A percentile compares a stretch with the other conserved stretches of the same genome.
Evolutionary conservation across 2,113 vertebrate genomes (phyloP).

Genomic region (Misgurnus mizolepis): DNA sequence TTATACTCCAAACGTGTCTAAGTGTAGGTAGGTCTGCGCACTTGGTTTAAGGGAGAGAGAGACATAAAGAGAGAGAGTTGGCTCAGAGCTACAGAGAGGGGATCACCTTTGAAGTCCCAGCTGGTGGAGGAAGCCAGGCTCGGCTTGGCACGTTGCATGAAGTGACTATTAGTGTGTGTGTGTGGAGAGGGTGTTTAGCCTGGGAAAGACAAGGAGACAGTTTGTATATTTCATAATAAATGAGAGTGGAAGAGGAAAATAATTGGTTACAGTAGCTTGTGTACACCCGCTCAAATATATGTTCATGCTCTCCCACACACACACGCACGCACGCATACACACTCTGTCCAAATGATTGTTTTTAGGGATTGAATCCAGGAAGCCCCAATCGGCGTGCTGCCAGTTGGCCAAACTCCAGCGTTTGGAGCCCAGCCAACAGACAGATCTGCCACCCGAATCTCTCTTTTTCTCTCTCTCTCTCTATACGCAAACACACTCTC

Average conservation of each 20-base stretch:
- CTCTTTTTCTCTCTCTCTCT: conserved; percentile 25
- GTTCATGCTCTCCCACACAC: conserved; percentile 38
- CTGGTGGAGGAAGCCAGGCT: conserved; percentile 54
- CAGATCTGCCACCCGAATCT: conserved; percentile 50
- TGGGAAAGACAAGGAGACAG: conserved; percentile 42
- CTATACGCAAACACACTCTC: conserved; percentile 46
- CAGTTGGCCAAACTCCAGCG: conserved; percentile 73
- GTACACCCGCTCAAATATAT: conserved; percentile 57
- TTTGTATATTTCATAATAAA: conserved; percentile 51
- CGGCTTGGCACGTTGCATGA: conserved; percentile 47
- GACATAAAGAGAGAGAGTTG: conserved; percentile 63
- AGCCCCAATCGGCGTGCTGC: conserved; percentile 71
- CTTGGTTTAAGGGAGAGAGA: conserved; percentile 40
- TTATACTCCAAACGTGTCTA: conserved; percentile 20
- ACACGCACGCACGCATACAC: conserved; percentile 51
- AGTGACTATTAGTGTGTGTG: conserved; percentile 40
- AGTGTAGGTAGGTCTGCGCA: conserved; percentile 22
- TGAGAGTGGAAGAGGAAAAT: conserved; percentile 53
- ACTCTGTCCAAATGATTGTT: conserved; percentile 78
- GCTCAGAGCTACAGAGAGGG: conserved; percentile 61
- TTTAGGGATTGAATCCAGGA: conserved; percentile 78
- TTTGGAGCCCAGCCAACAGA: conserved; percentile 67
- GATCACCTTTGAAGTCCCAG: conserved; percentile 73
- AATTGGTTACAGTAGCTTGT: conserved; percentile 55
- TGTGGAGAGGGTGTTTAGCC: conserved; percentile 42